Evolutionary conservation across 2,113 vertebrate species (phyloP).

Genomic region (Pelobates fuscus): DNA sequence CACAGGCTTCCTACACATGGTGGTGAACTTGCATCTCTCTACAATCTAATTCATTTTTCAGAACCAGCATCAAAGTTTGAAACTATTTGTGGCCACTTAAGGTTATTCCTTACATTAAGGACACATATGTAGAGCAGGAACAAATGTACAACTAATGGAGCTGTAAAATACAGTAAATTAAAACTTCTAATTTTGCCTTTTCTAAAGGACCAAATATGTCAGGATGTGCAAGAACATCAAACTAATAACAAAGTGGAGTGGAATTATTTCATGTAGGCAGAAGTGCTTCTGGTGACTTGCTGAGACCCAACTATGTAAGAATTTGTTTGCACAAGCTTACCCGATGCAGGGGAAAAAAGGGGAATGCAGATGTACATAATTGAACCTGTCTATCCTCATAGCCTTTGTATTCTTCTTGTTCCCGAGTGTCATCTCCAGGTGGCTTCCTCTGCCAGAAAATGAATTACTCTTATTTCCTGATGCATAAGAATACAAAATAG

Average conservation of each 20-base stretch:
- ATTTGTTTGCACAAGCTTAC: no score
- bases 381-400: no score
- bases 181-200: background rate
- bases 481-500: no score
- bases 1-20: background rate
- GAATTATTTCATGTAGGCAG: background rate
- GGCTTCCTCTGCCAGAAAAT: no score
- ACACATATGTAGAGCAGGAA: background rate
- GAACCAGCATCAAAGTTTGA: background rate
- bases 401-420: no score
- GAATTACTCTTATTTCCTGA: no score
- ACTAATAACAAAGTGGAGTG: background rate
- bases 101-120: constrained; percentile 5
- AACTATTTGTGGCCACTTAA: constrained; percentile 7
- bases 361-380: no score
- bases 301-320: no score
- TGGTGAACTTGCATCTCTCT: background rate
- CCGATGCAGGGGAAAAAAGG: no score
- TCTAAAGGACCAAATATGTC: background rate
- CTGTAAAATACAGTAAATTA: background rate
- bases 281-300: background rate
- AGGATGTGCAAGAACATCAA: background rate
- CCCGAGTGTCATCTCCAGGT: no score
- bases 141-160: constrained; percentile 3
- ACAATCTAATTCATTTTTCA: constrained; percentile 14